Evolutionary conservation across 2,797 vertebrate species (phyloP).

Genomic region (Darevskia mixta): DNA sequence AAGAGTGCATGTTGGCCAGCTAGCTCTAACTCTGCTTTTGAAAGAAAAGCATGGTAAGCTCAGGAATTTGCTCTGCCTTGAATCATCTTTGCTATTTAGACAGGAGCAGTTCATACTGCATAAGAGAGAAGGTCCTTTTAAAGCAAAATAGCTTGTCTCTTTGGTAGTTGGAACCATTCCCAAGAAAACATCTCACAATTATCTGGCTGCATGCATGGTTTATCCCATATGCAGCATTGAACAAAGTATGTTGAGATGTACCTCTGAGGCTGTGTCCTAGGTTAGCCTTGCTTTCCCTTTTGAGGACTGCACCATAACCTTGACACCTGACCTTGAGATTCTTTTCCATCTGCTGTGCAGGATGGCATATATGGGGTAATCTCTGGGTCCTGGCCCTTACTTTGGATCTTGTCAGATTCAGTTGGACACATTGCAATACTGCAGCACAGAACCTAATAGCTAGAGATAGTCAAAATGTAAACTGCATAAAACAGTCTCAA

Average conservation of each 20-base stretch:
- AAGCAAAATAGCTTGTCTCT: neutral
- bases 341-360: neutral
- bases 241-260: neutral
- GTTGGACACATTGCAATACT: neutral
- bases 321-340: neutral
- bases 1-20: neutral
- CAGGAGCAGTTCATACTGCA: neutral
- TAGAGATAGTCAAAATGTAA: constrained; percentile 11
- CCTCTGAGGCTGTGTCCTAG: neutral
- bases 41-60: neutral
- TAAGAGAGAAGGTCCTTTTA: neutral
- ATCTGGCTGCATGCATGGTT: neutral
- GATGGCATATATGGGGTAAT: neutral
- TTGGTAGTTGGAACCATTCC: neutral
- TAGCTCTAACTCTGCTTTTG: neutral
- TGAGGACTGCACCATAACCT: neutral
- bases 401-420: constrained; percentile 4
- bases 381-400: neutral
- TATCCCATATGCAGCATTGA: neutral
- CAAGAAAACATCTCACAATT: neutral
- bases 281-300: neutral
- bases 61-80: neutral
- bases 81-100: neutral
- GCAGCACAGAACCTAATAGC: neutral
- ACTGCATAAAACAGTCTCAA: neutral